Conservation (phyloP, 2,113 vertebrate genomes). For the Pterocles gutturalis region DNA sequence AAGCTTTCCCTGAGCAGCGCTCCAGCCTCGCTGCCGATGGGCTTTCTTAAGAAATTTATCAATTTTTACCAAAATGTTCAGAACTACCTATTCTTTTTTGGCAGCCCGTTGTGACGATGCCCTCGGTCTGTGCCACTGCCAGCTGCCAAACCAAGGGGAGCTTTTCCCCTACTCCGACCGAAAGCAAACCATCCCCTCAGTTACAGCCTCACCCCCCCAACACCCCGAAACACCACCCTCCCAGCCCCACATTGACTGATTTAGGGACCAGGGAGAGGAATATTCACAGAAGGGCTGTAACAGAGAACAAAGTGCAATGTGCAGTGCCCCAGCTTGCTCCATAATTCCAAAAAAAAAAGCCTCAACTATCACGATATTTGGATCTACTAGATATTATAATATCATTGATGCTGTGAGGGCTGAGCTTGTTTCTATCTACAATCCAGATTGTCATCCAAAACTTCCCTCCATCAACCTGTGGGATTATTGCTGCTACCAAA, state of each 20-base stretch:
- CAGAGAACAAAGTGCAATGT: neutral
- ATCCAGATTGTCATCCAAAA: neutral
- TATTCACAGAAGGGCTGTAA: neutral
- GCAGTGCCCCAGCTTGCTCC: neutral
- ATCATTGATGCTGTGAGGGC: neutral
- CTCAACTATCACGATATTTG: neutral
- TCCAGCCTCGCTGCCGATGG: fast-evolving
- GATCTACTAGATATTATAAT: neutral
- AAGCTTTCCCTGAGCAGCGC: neutral
- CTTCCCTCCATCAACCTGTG: neutral
- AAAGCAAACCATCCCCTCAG: neutral
- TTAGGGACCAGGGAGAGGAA: neutral
- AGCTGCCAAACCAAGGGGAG: neutral
- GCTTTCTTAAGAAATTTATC: neutral
- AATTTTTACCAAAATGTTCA: fast-evolving
- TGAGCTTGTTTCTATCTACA: neutral
- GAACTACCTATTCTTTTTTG: fast-evolving
- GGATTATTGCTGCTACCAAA: neutral
- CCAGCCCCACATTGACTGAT: fast-evolving
- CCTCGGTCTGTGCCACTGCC: too few species aligned
- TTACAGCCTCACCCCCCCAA: neutral
- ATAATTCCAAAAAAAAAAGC: neutral
- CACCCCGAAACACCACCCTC: neutral
- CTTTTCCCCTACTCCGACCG: fast-evolving
- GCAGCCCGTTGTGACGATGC: neutral